Evolutionary conservation across 1,140 invertebrate genomes (phyloP).

Genomic region (Diploscapter pachys): DNA sequence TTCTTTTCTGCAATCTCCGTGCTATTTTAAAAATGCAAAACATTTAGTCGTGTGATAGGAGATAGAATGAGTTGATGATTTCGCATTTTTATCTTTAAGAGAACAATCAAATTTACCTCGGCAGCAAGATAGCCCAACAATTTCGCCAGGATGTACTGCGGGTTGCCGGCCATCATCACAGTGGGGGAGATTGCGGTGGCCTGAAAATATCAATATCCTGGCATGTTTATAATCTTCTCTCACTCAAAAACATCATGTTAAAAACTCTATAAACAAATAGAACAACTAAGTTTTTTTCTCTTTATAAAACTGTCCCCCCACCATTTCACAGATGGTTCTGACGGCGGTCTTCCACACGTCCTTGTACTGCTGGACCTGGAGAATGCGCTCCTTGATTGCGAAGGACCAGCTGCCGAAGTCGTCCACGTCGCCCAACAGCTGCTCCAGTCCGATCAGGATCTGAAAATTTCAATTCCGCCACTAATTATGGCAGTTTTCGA

Average conservation of each 20-base stretch:
- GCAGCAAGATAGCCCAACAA: constrained; percentile 1
- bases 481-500: no score
- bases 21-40: no score
- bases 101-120: background rate
- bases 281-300: background rate
- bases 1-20: no score
- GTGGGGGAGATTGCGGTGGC: background rate
- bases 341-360: constrained; percentile 2
- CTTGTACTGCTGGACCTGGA: background rate
- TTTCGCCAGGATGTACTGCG: constrained; percentile 7
- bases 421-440: constrained; percentile 1
- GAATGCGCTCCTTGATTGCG: background rate
- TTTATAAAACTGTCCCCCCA: background rate
- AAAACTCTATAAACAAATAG: background rate
- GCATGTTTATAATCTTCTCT: background rate
- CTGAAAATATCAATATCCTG: background rate
- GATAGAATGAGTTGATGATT: no score
- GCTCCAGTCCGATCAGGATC: constrained; percentile 16
- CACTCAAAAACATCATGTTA: background rate
- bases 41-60: no score
- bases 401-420: constrained; percentile 8
- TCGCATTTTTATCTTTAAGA: no score
- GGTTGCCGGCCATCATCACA: background rate
- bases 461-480: background rate
- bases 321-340: constrained; percentile 8